Conservation (phyloP, 2,113 vertebrate species). For the Epinephelus moara region DNA sequence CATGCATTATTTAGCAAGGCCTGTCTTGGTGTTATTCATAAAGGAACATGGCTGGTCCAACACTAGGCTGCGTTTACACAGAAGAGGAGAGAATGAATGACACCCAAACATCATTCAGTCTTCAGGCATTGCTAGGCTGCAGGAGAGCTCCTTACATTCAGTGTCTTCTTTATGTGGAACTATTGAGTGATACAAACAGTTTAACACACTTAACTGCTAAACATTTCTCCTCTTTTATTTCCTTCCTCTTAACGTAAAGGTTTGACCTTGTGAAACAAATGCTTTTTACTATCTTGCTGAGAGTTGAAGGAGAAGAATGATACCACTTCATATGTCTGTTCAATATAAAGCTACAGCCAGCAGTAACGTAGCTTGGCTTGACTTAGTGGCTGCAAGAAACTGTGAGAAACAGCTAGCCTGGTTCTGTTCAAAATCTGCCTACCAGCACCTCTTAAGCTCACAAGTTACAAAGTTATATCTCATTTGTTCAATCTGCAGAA, state of each 20-base stretch:
- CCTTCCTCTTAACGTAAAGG: background rate
- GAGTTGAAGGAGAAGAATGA: background rate
- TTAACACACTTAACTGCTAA: background rate
- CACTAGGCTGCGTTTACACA: slow-evolving; percentile 9
- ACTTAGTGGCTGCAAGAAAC: background rate
- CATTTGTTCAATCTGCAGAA: background rate
- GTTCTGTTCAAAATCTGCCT: background rate
- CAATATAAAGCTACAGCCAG: background rate
- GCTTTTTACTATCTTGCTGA: background rate
- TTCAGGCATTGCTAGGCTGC: background rate
- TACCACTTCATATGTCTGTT: background rate
- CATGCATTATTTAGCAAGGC: slow-evolving; percentile 75
- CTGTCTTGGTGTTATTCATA: slow-evolving; percentile 67
- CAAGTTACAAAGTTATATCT: background rate
- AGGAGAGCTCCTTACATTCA: background rate
- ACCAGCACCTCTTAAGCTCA: background rate
- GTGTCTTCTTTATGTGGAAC: background rate
- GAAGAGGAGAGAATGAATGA: slow-evolving; percentile 18
- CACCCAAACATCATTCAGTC: slow-evolving; percentile 5
- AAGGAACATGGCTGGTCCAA: slow-evolving; percentile 48
- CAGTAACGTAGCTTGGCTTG: background rate
- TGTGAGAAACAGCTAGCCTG: background rate
- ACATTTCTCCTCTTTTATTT: background rate
- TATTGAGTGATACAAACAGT: background rate
- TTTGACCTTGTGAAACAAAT: background rate